Base-by-base conservation (phyloP, 2,888 invertebrate species). In the Drosophila falleni region DNA sequence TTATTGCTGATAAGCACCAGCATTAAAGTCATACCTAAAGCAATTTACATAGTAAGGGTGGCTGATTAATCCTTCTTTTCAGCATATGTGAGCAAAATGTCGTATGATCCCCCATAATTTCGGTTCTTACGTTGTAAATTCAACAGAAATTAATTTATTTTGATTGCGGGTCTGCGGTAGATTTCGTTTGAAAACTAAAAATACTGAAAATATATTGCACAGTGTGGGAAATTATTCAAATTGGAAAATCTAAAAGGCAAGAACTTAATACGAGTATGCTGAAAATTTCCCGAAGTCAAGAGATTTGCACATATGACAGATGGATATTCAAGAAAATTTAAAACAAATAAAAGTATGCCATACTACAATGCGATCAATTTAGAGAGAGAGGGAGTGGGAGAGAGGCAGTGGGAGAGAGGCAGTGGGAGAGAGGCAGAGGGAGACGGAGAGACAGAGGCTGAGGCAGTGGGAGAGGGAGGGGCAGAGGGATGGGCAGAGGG, bases 211-310 rank as follows among this genome's bases (percentile, higher is more conserved):
- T 39, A 15, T 39, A 39, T 39, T 15, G 15, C 15, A 39, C 71
- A 77, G 69, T 81, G 78, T 74, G 78, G 74, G 74, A 89, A 87
- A 89, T 89, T 87, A 89, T 87, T 81, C 78, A 78, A 81, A 85
- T 87, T 87, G 80, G 53, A 77, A 63, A 82, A 75, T 67, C 62
- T 56, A 56, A 67, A 71, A 19, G 39, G 13, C 26, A 65, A 41
- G 26, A 53, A 31, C 51, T n/a, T 31, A 31, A 46, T 31, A 6
- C 44, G 15, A 23, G 23, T 6, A 41, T 10, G 15, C 10, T 6
- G 13, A 19, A 13, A 44, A 8, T 6, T 26, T 29, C 5, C 11
- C 44, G 23, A 15, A 15, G 47, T 47, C 47, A 29, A 47, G 29
- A 15, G 29, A 29, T 47, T 47, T 9, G 13, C 44, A 13, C 23